These are phyloP conservation scores for Tragelaphus buxtoni DNA, from an alignment of 2,113 vertebrate species.

Conservation along the genomic window DNA sequence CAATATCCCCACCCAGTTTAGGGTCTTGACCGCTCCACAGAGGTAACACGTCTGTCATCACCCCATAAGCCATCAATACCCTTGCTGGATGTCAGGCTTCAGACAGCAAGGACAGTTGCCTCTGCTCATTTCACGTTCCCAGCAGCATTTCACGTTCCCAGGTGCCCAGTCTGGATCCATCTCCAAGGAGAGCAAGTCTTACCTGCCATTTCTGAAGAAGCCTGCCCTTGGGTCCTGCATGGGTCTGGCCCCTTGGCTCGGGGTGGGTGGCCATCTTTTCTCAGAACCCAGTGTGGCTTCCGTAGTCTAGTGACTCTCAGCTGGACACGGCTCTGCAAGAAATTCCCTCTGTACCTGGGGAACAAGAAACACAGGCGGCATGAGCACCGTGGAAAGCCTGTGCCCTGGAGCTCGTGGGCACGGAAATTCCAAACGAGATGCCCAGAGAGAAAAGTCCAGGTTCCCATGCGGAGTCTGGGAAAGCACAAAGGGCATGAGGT, in stretches of 20 bases:
- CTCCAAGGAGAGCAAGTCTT: not conserved
- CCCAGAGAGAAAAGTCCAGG: not conserved
- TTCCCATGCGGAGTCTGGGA: rapidly evolving
- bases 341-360: conserved; percentile 71
- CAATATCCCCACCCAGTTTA: no score
- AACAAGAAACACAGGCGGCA: not conserved
- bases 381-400: rapidly evolving
- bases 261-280: not conserved
- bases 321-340: conserved; percentile 55
- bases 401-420: rapidly evolving
- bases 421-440: rapidly evolving
- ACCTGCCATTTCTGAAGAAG: conserved; percentile 71
- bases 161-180: not conserved
- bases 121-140: not conserved
- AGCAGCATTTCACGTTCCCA: no score
- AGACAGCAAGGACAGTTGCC: no score
- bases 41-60: not conserved
- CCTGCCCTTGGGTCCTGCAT: not conserved
- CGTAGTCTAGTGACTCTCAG: conserved; percentile 36
- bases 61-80: no score
- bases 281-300: conserved; percentile 48
- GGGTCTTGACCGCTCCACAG: not conserved
- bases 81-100: not conserved
- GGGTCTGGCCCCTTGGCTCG: not conserved
- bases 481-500: rapidly evolving